A percentile compares a stretch with the other conserved stretches of the same genome.
These are phyloP conservation scores for Montipora efflorescens DNA, from an alignment of 64 coral and sea anemone species.

Conservation along the genomic window DNA sequence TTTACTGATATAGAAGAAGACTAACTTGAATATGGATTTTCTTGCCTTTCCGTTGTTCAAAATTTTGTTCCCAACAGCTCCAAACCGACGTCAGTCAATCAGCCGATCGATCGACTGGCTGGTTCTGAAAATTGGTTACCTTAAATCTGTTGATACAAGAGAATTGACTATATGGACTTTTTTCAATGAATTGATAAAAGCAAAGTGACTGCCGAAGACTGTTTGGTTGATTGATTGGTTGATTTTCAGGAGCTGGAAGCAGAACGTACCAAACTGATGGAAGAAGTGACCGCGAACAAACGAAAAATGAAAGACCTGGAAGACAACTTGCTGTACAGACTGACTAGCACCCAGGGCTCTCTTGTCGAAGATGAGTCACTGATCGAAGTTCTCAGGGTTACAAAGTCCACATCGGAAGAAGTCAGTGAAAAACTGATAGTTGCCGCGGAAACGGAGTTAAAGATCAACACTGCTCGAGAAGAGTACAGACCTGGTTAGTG, in stretches of 20 bases:
- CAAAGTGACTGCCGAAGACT: no score
- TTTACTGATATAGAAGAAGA: neutral
- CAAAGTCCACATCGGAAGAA: conserved; percentile 96
- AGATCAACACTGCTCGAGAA: conserved; percentile 98
- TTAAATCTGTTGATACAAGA: no score
- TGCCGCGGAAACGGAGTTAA: conserved; percentile 94
- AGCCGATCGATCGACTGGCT: no score
- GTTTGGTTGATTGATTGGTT: neutral
- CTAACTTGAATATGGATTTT: no score
- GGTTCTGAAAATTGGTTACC: no score
- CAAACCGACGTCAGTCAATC: neutral
- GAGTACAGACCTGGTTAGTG: conserved; percentile 94
- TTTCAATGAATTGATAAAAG: no score
- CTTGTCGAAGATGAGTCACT: conserved; percentile 98
- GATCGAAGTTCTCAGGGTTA: conserved; percentile 89
- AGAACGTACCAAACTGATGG: conserved; percentile 96
- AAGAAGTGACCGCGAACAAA: conserved; percentile 99
- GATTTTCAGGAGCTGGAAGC: conserved; percentile 88
- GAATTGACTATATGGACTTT: no score
- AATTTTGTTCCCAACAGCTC: neutral
- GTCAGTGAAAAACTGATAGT: conserved; percentile 97
- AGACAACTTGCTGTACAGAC: conserved; percentile 92
- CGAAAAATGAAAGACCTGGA: conserved; percentile 98
- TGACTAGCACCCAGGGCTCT: conserved; percentile 99
- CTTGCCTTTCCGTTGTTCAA: neutral